These are phyloP conservation scores for Adelphocoris suturalis DNA, from an alignment of 2,888 invertebrate genomes.

Conservation along the genomic window DNA sequence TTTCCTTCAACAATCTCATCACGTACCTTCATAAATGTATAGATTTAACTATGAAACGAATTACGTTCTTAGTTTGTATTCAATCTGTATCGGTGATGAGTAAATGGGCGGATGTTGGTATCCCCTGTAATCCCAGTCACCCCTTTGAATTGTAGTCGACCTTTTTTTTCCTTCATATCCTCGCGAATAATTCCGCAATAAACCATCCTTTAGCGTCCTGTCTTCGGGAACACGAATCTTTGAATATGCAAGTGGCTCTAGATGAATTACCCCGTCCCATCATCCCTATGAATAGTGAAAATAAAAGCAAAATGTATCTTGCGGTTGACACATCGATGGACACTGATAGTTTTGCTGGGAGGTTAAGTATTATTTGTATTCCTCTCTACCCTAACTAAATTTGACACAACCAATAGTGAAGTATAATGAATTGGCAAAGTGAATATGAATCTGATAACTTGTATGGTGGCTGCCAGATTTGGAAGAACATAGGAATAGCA, in stretches of 20 bases:
- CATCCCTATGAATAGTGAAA: not conserved
- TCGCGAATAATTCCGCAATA: not conserved
- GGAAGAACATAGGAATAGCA: no score
- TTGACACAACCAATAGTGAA: no score
- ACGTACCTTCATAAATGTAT: no score
- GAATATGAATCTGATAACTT: no score
- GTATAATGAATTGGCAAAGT: no score
- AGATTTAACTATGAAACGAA: not conserved
- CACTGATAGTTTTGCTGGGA: no score
- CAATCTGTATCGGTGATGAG: not conserved
- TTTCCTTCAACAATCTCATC: no score
- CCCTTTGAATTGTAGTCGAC: not conserved
- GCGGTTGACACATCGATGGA: no score
- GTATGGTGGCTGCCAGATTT: no score
- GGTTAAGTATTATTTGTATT: no score
- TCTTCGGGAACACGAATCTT: not conserved
- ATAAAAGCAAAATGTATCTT: no score
- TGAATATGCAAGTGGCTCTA: constrained; percentile 8
- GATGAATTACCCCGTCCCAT: not conserved
- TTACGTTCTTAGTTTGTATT: not conserved
- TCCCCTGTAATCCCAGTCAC: not conserved
- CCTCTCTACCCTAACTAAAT: no score
- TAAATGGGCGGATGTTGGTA: not conserved
- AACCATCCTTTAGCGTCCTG: not conserved
- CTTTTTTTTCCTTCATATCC: not conserved